phyloP scores from a whole-genome alignment of 2,888 invertebrate species.

The Lasioglossum figueresi region DNA sequence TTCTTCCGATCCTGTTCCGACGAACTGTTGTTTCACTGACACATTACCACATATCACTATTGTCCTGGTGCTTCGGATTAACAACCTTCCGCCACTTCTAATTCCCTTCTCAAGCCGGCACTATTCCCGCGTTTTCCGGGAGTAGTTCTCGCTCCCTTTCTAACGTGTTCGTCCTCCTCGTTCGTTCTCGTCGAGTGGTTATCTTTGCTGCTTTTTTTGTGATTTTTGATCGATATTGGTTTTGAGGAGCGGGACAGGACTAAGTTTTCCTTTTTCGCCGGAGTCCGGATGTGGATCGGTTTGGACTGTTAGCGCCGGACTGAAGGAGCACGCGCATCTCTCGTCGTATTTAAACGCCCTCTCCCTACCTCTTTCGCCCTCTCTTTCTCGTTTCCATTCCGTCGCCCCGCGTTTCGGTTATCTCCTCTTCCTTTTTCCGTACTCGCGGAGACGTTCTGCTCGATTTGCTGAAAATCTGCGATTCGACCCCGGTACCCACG shows the following conservation, averaged over 20 bases:
- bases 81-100: constrained; percentile 7
- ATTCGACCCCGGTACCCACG: background rate
- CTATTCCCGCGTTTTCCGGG: constrained; percentile 23
- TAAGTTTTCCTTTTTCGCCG: background rate
- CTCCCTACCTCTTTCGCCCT: constrained; percentile 77
- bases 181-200: background rate
- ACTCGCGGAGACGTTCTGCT: constrained; percentile 28
- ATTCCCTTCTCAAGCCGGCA: constrained; percentile 9
- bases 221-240: constrained; percentile 27
- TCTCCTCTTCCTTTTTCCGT: constrained; percentile 59
- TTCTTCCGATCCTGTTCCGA: background rate
- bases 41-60: constrained; percentile 68
- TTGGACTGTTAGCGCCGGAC: constrained; percentile 81
- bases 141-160: background rate
- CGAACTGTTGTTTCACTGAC: constrained; percentile 60
- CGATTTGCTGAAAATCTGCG: constrained; percentile 25
- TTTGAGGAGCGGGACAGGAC: constrained; percentile 48
- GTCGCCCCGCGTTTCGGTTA: constrained; percentile 44
- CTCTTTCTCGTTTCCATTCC: constrained; percentile 61
- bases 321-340: constrained; percentile 83
- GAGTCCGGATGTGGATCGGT: constrained; percentile 76
- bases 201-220: too few relatives aligned
- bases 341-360: constrained; percentile 82
- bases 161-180: background rate
- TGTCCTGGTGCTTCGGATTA: constrained; percentile 3